phyloP scores from a whole-genome alignment of 2,113 vertebrate genomes.

The Dasyprocta punctata region DNA sequence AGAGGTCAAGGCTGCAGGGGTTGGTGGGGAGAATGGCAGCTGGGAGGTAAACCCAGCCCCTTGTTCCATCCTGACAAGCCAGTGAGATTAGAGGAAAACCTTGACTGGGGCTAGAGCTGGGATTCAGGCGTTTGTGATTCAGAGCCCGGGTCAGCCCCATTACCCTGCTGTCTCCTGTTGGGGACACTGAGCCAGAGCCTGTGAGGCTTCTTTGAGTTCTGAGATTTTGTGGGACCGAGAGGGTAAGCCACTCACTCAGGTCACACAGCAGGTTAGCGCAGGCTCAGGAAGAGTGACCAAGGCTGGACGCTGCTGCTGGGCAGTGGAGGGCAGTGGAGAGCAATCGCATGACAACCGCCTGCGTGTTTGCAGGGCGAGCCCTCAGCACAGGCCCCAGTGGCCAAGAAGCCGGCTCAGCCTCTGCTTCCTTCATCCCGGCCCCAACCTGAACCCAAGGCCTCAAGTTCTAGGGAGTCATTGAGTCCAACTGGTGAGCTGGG shows the following conservation, averaged over 20 bases:
- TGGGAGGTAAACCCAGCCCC: neutral
- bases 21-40: neutral
- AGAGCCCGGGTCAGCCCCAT: neutral
- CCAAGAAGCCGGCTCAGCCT: slow-evolving; percentile 84
- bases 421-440: slow-evolving; percentile 73
- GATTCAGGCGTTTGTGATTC: neutral
- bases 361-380: slow-evolving; percentile 79
- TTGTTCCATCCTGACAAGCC: neutral
- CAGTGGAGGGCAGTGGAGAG: neutral
- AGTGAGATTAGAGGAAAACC: neutral
- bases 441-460: slow-evolving; percentile 70
- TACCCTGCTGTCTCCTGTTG: neutral
- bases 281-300: neutral
- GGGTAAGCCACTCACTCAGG: neutral
- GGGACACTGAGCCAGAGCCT: neutral
- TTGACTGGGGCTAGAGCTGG: neutral
- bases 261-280: neutral
- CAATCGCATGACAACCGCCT: neutral
- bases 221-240: neutral
- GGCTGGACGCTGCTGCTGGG: neutral
- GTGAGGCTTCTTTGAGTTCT: neutral
- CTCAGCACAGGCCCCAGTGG: slow-evolving; percentile 82
- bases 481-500: slow-evolving; percentile 82
- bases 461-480: slow-evolving; percentile 75
- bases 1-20: slow-evolving; percentile 66